A percentile compares a stretch with the other conserved stretches of the same genome.
Conservation (phyloP, 2,113 vertebrate genomes). For the Neofelis nebulosa region DNA sequence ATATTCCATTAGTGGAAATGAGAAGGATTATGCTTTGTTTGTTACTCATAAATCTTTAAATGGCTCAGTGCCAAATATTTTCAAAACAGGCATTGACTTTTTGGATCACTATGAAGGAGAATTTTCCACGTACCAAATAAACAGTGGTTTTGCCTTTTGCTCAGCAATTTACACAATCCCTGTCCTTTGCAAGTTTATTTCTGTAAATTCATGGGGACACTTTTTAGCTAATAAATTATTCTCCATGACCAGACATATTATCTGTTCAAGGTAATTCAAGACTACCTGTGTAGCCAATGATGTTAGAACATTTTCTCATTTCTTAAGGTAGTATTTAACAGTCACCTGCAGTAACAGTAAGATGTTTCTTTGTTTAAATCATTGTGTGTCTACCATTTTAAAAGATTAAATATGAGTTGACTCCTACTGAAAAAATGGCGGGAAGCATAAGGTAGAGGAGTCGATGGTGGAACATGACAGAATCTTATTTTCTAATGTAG, state of each 20-base stretch:
- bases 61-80: slow-evolving; percentile 44
- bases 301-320: neutral
- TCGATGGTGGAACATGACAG: neutral
- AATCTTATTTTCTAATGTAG: neutral
- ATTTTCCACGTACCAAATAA: slow-evolving; percentile 10
- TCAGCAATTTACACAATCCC: neutral
- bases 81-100: slow-evolving; percentile 46
- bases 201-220: neutral
- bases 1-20: slow-evolving; percentile 71
- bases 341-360: neutral
- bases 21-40: slow-evolving; percentile 68
- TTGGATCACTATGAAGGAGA: slow-evolving; percentile 22
- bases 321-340: neutral
- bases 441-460: neutral
- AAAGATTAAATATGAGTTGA: neutral
- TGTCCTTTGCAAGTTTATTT: neutral
- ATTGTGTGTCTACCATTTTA: neutral
- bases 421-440: neutral
- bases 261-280: neutral
- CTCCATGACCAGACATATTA: neutral
- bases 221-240: neutral
- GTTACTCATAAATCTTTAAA: slow-evolving; percentile 61
- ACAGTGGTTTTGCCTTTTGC: slow-evolving; percentile 3
- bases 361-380: neutral
- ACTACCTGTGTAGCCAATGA: neutral